Conservation (phyloP, 2,113 vertebrate genomes). For the Casuarius casuarius region DNA sequence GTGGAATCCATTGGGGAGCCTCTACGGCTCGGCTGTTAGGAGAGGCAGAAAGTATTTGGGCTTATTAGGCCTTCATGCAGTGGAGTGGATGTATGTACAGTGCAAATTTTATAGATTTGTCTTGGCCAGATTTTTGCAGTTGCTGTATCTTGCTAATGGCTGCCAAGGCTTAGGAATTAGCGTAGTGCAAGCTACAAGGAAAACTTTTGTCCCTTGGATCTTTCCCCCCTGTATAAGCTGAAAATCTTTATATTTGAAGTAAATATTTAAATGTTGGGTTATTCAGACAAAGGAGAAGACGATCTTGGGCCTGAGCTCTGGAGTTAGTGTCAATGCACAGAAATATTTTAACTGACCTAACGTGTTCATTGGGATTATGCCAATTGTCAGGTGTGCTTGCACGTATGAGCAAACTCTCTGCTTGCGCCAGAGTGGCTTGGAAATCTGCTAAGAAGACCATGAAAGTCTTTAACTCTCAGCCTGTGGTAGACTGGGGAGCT, state of each 20-base stretch:
- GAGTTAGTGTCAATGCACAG: constrained; percentile 55
- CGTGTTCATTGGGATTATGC: constrained; percentile 46
- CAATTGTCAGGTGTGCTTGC: constrained; percentile 55
- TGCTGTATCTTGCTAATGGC: not conserved
- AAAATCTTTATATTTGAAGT: constrained; percentile 48
- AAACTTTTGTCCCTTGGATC: constrained; percentile 43
- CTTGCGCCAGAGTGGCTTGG: constrained; percentile 29
- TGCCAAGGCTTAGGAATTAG: constrained; percentile 36
- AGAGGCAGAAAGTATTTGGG: constrained; percentile 36
- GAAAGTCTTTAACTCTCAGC: not conserved
- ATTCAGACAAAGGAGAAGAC: constrained; percentile 60
- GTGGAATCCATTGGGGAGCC: not conserved
- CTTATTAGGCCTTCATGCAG: constrained; percentile 23
- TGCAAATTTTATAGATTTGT: constrained; percentile 64
- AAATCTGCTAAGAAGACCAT: constrained; percentile 31
- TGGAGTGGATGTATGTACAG: not conserved
- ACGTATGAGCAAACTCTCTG: constrained; percentile 47
- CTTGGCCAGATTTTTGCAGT: constrained; percentile 42
- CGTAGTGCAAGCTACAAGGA: constrained; percentile 26
- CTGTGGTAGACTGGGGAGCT: not conserved
- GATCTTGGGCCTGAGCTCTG: constrained; percentile 44
- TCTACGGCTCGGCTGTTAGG: not conserved
- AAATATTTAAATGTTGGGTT: constrained; percentile 59
- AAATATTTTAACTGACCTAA: constrained; percentile 67
- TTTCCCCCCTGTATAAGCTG: not conserved